A percentile compares a stretch with the other conserved stretches of the same genome.
phyloP scores from a whole-genome alignment of 2,797 vertebrate genomes.

The Pristis pectinata region DNA sequence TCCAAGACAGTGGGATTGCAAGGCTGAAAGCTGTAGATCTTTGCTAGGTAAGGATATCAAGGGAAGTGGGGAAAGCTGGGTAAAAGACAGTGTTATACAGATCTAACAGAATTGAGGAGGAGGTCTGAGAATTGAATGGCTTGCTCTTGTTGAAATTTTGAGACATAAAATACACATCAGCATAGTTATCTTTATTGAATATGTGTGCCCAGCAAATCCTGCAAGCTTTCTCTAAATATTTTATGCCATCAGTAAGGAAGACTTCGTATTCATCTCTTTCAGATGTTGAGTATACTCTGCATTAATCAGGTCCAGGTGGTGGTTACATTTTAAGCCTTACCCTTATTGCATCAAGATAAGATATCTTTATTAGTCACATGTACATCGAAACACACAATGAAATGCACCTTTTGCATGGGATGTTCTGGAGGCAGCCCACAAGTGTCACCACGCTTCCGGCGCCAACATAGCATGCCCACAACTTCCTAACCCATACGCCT shows the following conservation, averaged over 20 bases:
- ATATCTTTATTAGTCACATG: no score
- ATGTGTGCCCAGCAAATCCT: not conserved
- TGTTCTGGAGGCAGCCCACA: no score
- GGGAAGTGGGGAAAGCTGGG: not conserved
- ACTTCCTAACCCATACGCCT: no score
- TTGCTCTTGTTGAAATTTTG: not conserved
- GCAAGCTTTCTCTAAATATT: not conserved
- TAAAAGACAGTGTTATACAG: not conserved
- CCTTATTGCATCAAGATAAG: not conserved
- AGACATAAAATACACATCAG: not conserved
- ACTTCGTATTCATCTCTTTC: not conserved
- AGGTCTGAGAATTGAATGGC: not conserved
- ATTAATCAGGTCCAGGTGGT: not conserved
- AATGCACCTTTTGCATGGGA: no score
- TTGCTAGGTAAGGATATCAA: not conserved
- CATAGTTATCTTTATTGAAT: not conserved
- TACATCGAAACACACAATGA: no score
- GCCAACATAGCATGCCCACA: no score
- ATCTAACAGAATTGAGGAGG: not conserved
- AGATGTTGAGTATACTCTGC: not conserved
- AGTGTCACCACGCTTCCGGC: no score
- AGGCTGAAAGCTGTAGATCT: not conserved
- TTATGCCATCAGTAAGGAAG: not conserved
- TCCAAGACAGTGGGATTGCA: not conserved
- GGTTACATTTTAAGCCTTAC: no score